Base-by-base conservation (phyloP, 2,888 invertebrate genomes). In the Agriopis marginaria region DNA sequence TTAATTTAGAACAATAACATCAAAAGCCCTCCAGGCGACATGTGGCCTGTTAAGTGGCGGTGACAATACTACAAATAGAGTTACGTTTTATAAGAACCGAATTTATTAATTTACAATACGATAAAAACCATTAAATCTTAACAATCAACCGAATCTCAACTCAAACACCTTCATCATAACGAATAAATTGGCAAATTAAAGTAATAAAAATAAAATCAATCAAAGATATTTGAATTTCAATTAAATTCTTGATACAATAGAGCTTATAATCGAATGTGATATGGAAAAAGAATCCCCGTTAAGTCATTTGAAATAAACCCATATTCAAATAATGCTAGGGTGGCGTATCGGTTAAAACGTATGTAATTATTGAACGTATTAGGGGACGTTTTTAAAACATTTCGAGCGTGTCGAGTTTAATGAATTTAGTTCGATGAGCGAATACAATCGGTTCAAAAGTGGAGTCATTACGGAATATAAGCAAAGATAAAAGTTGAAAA, bases 31-130 rank as follows among this genome's bases (percentile, higher is more conserved):
- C 77, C 73, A 89, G 86, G 89, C 92, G 93, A 93, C 93, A 94
- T 94, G 93, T 94, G 93, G 92, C 93, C 86, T 84, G 86, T 87
- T 89, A 92, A 93, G 93, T 93, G 92, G 91, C 86, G 91, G 92
- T 92, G 93, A 93, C 93, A 93, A 90, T 91, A 89, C 88, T 89
- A 92, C 91, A 93, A 93, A 93, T 93, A 93, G 84, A 88, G 90
- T 91, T 90, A 93, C 90, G 76, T 87, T 89, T 90, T 89, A 88
- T 88, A 86, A 86, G 88, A 90, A 87, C 86, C 84, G 81, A 90
- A 91, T 80, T 80, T 88, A 87, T 86, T 88, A 89, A 89, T 88
- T 86, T 85, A 79, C 76, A 71, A 78, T 71, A 75, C 73, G 77
- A 82, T 78, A 71, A 74, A 39, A 75, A 78, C 79, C 84, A 81